Percentiles rank a stretch among this genome's conserved stretches.
Conservation (phyloP, 2,888 invertebrate species). For the Drosophila austrosaltans region DNA sequence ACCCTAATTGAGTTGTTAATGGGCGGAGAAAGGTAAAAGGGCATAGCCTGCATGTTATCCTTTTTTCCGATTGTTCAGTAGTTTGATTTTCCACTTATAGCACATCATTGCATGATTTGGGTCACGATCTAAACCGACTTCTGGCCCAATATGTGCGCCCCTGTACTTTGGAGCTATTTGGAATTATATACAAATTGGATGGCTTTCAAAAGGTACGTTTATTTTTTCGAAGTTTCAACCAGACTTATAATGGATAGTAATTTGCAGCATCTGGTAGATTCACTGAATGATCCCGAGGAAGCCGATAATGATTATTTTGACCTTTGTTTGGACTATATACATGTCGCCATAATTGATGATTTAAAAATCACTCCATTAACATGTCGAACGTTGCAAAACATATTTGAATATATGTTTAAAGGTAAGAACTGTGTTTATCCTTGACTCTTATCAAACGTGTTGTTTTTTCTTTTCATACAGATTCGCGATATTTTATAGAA, state of each 20-base stretch:
- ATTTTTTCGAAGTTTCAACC: not conserved
- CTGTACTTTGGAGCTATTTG: conserved; percentile 41
- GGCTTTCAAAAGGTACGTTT: conserved; percentile 51
- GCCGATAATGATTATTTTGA: conserved; percentile 22
- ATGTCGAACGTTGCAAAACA: conserved; percentile 27
- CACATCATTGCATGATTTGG: conserved; percentile 17
- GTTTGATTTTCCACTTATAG: conserved; percentile 38
- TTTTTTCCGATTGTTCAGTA: no score
- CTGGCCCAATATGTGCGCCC: conserved; percentile 47
- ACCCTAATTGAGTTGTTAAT: conserved; percentile 37
- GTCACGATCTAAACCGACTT: conserved; percentile 26
- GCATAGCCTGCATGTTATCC: not conserved
- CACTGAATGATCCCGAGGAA: conserved; percentile 1
- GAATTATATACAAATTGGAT: conserved; percentile 51
- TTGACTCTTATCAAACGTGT: not conserved
- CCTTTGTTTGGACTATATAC: conserved; percentile 51
- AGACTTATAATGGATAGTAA: not conserved
- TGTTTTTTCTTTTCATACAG: conserved; percentile 29
- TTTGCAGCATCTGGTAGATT: conserved; percentile 46
- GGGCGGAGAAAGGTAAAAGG: conserved; percentile 45
- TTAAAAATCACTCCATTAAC: conserved; percentile 27
- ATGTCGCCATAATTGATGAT: conserved; percentile 32
- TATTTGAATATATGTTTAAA: conserved; percentile 56
- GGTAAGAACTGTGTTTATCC: conserved; percentile 37
- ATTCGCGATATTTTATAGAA: conserved; percentile 45